These are phyloP conservation scores for Porites rus DNA, from an alignment of 92 coral and sea anemone species.

Conservation along the genomic window DNA sequence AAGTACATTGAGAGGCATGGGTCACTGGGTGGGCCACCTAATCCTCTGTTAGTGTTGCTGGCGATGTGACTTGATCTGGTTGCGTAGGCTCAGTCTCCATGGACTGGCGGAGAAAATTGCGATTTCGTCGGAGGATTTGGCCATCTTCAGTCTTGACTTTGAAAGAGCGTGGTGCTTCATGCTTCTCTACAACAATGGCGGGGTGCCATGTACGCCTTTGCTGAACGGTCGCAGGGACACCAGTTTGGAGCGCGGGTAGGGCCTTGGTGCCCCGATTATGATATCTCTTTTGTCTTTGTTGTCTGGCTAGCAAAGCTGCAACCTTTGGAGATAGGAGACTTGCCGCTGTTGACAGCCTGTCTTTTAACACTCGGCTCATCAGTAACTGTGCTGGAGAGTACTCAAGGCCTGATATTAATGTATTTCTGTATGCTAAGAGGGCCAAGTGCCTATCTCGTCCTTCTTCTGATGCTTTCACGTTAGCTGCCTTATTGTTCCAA, in stretches of 20 bases:
- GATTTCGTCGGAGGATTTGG: too few species aligned
- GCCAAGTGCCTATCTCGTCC: conserved; percentile 54
- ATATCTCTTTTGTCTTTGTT: not conserved
- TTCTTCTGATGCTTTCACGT: conserved; percentile 38
- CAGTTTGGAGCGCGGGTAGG: not conserved
- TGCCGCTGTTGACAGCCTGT: conserved; percentile 15
- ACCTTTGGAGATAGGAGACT: not conserved
- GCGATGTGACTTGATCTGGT: too few species aligned
- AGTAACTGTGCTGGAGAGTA: conserved; percentile 50
- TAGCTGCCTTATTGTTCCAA: conserved; percentile 49
- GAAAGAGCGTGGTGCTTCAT: not conserved
- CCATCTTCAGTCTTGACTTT: not conserved
- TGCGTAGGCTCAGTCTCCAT: too few species aligned
- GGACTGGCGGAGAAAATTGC: too few species aligned
- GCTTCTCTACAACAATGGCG: not conserved
- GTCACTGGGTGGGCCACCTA: too few species aligned
- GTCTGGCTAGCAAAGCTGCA: not conserved
- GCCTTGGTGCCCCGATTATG: not conserved
- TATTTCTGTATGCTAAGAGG: conserved; percentile 42
- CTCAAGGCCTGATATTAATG: conserved; percentile 43
- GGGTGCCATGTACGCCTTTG: not conserved
- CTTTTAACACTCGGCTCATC: conserved; percentile 52
- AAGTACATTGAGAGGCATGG: too few species aligned
- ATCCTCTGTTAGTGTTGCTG: too few species aligned
- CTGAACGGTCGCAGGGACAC: not conserved